Evolutionary conservation across 2,113 vertebrate genomes (phyloP), one percentile per base, ranked within the genome.

Genomic region (Psophia crepitans): DNA sequence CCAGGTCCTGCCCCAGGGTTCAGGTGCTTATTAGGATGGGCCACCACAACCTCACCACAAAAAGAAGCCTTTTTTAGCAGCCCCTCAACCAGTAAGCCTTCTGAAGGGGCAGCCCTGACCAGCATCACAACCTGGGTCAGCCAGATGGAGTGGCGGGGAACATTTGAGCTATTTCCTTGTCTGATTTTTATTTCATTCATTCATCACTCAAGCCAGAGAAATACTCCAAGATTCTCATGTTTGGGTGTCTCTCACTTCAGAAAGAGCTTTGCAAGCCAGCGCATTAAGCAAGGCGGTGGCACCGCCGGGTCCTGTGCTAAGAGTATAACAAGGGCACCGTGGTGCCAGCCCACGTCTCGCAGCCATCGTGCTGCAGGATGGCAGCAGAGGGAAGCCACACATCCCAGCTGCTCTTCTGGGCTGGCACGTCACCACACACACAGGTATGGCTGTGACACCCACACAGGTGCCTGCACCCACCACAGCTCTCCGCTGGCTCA

Each of bases 261-360:
- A 70, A 54, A 23, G 3, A 27, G 51, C 23, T 71, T n/a, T 51
- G 70, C 53, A 63, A 82, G 32, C 13, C 63, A 71, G 57, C 0
- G 0, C 0, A 0, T 27, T 39, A 46, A 53, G 27, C 20, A 46
- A 73, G 63, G 46, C 5, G 2, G 39, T 0, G 2, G 30, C 65
- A 54, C 39, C 1, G 4, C 9, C 3, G 1, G 46, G 23, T 73
- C 48, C 70, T 54, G 35, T 10, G n/a, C 16, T 22, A 21, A 23
- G 32, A 53, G 27, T 2, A 1, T 4, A 58, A 46, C 8, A 2
- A 41, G 57, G 78, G 12, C 87, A 54, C 6, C 4, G 33, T 11
- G n/a, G 53, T 69, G 48, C n/a, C 69, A 93, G 43, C 27, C 70
- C 13, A 1, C 0, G 0, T 17, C 71, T 69, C 17, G 1, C 65